Percentiles rank a stretch among this genome's conserved stretches.
These are phyloP conservation scores for Sylvilagus bachmani DNA, from an alignment of 2,113 vertebrate genomes.

Conservation along the genomic window DNA sequence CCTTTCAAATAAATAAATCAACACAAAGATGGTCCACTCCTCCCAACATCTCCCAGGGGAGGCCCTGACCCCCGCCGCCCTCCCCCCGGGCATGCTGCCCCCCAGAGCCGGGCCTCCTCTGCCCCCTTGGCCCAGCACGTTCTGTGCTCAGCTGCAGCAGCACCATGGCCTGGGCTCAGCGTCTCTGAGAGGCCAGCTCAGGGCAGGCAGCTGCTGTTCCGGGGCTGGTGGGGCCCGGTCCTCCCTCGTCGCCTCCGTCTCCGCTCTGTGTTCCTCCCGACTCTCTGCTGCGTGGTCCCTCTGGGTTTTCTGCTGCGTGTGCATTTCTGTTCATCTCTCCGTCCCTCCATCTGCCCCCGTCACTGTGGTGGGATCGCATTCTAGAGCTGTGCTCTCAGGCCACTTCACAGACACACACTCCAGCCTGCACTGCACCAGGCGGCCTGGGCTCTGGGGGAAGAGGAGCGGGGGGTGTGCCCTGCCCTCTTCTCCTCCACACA, in stretches of 20 bases:
- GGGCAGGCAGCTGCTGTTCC: slow-evolving; percentile 74
- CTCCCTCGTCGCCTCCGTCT: neutral
- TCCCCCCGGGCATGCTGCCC: too few relatives aligned
- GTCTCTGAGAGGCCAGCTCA: slow-evolving; percentile 63
- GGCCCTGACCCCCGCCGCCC: neutral
- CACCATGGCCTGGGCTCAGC: neutral
- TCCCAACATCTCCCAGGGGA: neutral
- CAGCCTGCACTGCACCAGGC: neutral
- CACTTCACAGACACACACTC: neutral
- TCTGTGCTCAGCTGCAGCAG: slow-evolving; percentile 25
- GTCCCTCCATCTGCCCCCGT: neutral
- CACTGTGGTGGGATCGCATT: neutral
- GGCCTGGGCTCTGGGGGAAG: neutral
- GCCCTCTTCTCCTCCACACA: neutral
- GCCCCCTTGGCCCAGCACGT: slow-evolving; percentile 52
- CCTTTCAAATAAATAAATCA: too few relatives aligned
- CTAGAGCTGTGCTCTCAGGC: slow-evolving; percentile 1
- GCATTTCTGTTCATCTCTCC: neutral
- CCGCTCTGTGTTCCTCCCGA: neutral
- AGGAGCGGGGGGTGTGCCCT: rapidly evolving
- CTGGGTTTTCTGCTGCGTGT: neutral
- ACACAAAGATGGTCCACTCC: neutral
- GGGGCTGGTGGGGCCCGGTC: slow-evolving; percentile 24
- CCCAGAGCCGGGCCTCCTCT: slow-evolving; percentile 65
- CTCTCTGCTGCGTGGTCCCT: neutral